A percentile compares a stretch with the other conserved stretches of the same genome.
These are phyloP conservation scores for Cherax destructor DNA, from an alignment of 1,140 invertebrate genomes.

Conservation along the genomic window DNA sequence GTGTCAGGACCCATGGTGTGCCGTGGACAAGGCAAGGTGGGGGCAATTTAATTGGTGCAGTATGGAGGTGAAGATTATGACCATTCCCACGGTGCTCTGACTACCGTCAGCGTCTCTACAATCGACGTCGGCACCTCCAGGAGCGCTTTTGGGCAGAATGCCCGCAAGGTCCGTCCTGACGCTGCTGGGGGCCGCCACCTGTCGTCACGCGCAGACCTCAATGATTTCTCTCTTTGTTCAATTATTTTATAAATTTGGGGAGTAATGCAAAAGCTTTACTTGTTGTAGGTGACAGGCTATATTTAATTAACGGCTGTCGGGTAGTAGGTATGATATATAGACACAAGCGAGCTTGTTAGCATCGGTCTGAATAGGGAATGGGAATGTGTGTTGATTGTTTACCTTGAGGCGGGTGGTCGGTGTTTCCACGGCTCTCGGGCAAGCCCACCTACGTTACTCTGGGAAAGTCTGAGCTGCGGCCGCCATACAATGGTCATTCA, in stretches of 20 bases:
- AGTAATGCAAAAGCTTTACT: too few relatives aligned
- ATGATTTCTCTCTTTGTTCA: too few relatives aligned
- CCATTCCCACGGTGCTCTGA: conserved; percentile 44
- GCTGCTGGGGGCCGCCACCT: conserved; percentile 33
- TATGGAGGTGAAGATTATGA: conserved; percentile 22
- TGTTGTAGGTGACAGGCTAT: too few relatives aligned
- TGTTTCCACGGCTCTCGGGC: neutral
- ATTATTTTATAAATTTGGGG: too few relatives aligned
- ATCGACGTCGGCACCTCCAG: neutral
- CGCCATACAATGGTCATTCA: conserved; percentile 55
- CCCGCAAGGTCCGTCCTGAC: conserved; percentile 43
- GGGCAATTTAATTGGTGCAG: neutral
- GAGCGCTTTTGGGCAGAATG: conserved; percentile 43
- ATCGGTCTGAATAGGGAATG: neutral
- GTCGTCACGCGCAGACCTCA: neutral
- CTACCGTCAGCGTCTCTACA: neutral
- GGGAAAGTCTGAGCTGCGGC: conserved; percentile 23
- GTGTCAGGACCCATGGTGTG: too few relatives aligned
- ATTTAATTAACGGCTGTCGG: too few relatives aligned
- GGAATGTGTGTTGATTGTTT: conserved; percentile 29
- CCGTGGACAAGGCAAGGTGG: too few relatives aligned
- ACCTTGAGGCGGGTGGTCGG: conserved; percentile 1
- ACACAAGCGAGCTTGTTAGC: too few relatives aligned
- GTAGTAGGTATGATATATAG: neutral
- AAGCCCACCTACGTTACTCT: conserved; percentile 33